Evolutionary conservation across 1,140 invertebrate genomes (phyloP), one percentile per base, ranked within the genome.

Genomic region (Drosophila equinoxialis): DNA sequence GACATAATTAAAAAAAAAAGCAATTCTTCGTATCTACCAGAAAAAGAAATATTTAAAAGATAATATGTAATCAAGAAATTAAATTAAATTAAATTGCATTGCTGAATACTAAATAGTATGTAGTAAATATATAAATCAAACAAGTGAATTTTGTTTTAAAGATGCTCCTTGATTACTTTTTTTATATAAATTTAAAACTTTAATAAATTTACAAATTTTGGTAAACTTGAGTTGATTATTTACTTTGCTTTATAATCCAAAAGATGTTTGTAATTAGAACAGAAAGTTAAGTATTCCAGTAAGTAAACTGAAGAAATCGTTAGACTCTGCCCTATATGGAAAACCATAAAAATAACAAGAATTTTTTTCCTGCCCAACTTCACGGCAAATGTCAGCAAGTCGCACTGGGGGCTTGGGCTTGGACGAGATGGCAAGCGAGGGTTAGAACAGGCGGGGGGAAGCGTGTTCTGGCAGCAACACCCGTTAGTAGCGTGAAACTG

Each of bases 401-500:
- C 65, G 67, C 66, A 42, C 26, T 65, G 48, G 72, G 75, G 73
- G 74, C 51, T 11, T 8, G 10, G 60, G 61, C 17, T 68, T 58
- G 71, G 65, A 41, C 23, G 33, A 65, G 37, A 51, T 30, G 63
- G 45, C 20, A 6, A 61, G 11, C 41, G 55, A 20, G 45, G 58
- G 42, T 61, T 58, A 33, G 17, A 23, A 20, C 30, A 30, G 30
- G 30, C 30, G 30, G 67, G 60, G 71, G 59, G 69, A 79, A 76
- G 72, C 67, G 83, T 76, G 76, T 51, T 23, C 45, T 51, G 20
- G 71, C 79, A 79, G 82, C 71, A 85, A 87, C 82, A 86, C 83
- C 83, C 79, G 65, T 70, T 76, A 79, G 85, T 76, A 87, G 83
- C 84, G 83, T 87, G 83, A 87, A 87, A 87, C 83, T 83, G 81